phyloP scores from a whole-genome alignment of 2,797 vertebrate species.

The Peromyscus eremicus region DNA sequence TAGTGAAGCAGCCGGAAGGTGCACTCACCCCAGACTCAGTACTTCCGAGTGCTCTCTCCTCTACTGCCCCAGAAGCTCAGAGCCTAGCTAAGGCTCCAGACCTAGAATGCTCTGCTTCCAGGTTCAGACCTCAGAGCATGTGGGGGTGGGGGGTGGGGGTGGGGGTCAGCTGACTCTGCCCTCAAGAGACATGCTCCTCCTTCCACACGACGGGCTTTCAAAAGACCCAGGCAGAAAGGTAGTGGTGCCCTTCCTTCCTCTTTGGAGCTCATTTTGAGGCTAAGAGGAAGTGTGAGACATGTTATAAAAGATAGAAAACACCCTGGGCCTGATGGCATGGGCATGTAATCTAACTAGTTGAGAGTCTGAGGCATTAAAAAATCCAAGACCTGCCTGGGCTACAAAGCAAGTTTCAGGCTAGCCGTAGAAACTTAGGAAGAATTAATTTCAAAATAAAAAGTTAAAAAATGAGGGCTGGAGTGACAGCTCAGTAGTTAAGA shows the following conservation, averaged over 20 bases:
- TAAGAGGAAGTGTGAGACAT: not conserved
- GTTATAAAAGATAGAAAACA: not conserved
- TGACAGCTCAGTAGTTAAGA: not conserved
- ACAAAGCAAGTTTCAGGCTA: not conserved
- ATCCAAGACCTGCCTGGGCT: not conserved
- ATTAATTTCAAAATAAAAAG: not conserved
- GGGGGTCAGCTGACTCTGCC: not conserved
- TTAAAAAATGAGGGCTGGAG: not conserved
- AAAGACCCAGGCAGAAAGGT: not conserved
- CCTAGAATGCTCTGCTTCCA: not conserved
- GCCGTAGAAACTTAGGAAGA: not conserved
- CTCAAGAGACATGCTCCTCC: not conserved
- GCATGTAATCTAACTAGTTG: not conserved
- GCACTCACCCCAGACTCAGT: rapidly evolving
- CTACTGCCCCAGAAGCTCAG: too few relatives aligned
- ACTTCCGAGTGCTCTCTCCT: not conserved
- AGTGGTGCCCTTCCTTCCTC: not conserved
- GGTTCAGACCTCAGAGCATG: not conserved
- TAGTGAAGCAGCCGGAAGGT: not conserved
- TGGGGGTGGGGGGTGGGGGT: rapidly evolving
- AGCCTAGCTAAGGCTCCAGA: not conserved
- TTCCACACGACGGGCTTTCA: too few relatives aligned
- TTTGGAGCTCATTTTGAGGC: not conserved
- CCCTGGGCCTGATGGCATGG: not conserved
- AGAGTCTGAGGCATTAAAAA: too few relatives aligned